Base-by-base conservation (phyloP, 2,888 invertebrate genomes). In the Zeuzera pyrina region DNA sequence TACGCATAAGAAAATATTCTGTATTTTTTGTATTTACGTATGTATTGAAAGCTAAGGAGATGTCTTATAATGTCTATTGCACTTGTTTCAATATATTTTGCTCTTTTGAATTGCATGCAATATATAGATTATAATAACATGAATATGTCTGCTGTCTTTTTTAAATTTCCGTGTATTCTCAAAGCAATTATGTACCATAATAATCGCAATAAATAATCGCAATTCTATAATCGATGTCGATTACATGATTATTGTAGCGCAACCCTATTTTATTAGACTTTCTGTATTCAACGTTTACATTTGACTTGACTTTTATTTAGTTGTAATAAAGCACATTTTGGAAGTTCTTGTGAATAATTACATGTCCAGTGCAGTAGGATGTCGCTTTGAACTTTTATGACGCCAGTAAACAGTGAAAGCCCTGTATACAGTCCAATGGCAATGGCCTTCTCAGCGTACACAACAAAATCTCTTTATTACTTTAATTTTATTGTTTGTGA, bases 171-270 rank as follows among this genome's bases (percentile, higher is more conserved):
- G n/a, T n/a, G n/a, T n/a, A n/a, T n/a, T n/a, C n/a, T n/a, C n/a
- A n/a, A n/a, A n/a, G n/a, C n/a, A n/a, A n/a, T n/a, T n/a, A n/a
- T n/a, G n/a, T n/a, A n/a, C n/a, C n/a, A n/a, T n/a, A n/a, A n/a
- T n/a, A n/a, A n/a, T n/a, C n/a, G n/a, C n/a, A n/a, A n/a, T n/a
- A 38, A 54, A 52, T 58, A 52, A 58, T 57, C 49, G 51, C 49
- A 52, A 52, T 45, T 45, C 45, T 34, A 41, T 38, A 43, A 29
- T 37, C 32, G 39, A 45, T 38, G 43, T 53, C 56, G 50, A 55
- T 50, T 35, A 39, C 35, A n/a, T 38, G 33, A 36, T 36, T 35
- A 42, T 38, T 36, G 41, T 29, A 34, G 44, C 34, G 33, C 54
- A 33, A 33, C 51, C 47, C 52, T 57, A 50, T 47, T 43, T 44